Percentiles rank a stretch among this genome's conserved stretches.
phyloP scores from a whole-genome alignment of 1,140 invertebrate genomes.

The Sarcophaga peregrina region DNA sequence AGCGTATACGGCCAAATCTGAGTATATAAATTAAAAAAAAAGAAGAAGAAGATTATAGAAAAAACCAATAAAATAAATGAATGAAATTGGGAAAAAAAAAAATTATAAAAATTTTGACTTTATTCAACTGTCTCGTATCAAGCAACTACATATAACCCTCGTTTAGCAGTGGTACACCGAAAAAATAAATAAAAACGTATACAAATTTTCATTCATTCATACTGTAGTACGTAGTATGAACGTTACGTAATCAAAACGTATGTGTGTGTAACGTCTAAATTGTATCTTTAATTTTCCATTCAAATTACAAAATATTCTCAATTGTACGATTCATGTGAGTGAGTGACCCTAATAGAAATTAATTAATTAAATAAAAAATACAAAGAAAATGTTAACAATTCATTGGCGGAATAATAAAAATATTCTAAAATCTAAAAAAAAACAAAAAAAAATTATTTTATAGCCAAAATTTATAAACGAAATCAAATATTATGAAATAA shows the following conservation, averaged over 20 bases:
- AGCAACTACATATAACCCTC: background rate
- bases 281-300: background rate
- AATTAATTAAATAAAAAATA: background rate
- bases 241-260: too few relatives aligned
- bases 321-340: background rate
- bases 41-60: background rate
- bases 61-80: background rate
- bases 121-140: too few relatives aligned
- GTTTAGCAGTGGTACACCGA: background rate
- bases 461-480: background rate
- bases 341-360: background rate
- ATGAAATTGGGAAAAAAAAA: background rate
- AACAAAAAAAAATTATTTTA: background rate
- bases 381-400: too few relatives aligned
- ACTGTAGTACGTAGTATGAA: too few relatives aligned
- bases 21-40: background rate
- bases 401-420: too few relatives aligned
- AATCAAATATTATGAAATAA: background rate
- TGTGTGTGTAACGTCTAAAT: background rate
- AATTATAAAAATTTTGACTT: background rate
- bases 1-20: too few relatives aligned
- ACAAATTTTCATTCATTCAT: too few relatives aligned
- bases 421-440: background rate
- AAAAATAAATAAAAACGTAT: background rate
- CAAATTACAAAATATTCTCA: background rate